Percentiles rank a stretch among this genome's conserved stretches.
These are phyloP conservation scores for Hirtodrosophila confusa DNA, from an alignment of 2,888 invertebrate genomes.

Conservation along the genomic window DNA sequence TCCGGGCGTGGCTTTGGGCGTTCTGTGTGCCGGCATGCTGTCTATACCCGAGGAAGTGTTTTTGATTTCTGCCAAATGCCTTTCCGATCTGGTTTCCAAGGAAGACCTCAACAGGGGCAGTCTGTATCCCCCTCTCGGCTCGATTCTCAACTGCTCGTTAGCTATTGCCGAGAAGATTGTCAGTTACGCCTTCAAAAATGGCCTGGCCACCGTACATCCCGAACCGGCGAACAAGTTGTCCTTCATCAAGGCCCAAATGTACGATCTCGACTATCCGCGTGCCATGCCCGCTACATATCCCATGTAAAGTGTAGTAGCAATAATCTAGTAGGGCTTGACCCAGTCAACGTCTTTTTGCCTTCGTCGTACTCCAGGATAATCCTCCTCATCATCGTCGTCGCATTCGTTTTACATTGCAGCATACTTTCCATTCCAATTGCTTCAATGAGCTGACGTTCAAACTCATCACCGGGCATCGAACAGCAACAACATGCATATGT, in stretches of 20 bases:
- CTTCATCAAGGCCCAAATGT: slow-evolving; percentile 92
- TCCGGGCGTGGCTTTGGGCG: slow-evolving; percentile 97
- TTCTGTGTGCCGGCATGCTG: slow-evolving; percentile 93
- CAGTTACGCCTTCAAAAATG: slow-evolving; percentile 91
- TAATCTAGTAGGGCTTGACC: slow-evolving; percentile 3
- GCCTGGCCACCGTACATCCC: slow-evolving; percentile 91
- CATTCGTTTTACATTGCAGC: slow-evolving; percentile 6
- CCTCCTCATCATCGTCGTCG: slow-evolving; percentile 13
- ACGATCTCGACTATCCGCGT: slow-evolving; percentile 89
- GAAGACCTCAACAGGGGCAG: slow-evolving; percentile 92
- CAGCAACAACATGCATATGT: slow-evolving; percentile 53
- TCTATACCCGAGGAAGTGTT: slow-evolving; percentile 96
- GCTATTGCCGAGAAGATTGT: slow-evolving; percentile 93
- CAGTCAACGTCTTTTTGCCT: slow-evolving; percentile 3
- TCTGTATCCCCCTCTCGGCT: slow-evolving; percentile 94
- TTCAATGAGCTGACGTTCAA: slow-evolving; percentile 6
- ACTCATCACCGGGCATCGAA: slow-evolving; percentile 13
- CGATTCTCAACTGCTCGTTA: slow-evolving; percentile 93
- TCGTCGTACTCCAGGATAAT: slow-evolving; percentile 2
- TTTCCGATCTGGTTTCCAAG: slow-evolving; percentile 92
- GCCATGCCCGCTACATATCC: slow-evolving; percentile 88
- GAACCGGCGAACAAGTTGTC: slow-evolving; percentile 89
- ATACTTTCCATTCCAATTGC: slow-evolving; percentile 44
- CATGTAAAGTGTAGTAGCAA: slow-evolving; percentile 44
- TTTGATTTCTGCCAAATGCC: slow-evolving; percentile 93